Conservation (phyloP, 2,113 vertebrate genomes). For the Bos indicus region DNA sequence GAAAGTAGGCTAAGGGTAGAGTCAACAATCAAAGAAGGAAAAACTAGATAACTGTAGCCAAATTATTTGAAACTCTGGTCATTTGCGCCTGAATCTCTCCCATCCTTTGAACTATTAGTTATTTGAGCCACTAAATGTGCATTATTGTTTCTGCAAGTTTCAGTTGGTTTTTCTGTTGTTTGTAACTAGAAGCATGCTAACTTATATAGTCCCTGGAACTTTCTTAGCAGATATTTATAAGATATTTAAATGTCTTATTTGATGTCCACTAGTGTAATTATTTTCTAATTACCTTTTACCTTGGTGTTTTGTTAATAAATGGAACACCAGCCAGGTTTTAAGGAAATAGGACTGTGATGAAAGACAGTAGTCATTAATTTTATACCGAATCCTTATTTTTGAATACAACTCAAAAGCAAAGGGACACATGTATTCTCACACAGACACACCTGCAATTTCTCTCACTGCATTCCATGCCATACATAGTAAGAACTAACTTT, state of each 20-base stretch:
- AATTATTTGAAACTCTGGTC: neutral
- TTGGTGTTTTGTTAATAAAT: slow-evolving; percentile 18
- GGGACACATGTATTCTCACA: neutral
- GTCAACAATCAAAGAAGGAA: neutral
- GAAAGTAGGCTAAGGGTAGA: neutral
- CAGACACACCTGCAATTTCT: neutral
- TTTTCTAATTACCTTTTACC: slow-evolving; percentile 43
- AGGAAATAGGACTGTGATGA: slow-evolving; percentile 6
- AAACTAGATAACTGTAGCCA: neutral
- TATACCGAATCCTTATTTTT: neutral
- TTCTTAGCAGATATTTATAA: slow-evolving; percentile 23
- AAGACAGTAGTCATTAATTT: slow-evolving; percentile 2
- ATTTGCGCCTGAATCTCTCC: neutral
- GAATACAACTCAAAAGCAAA: neutral
- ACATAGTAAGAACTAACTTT: neutral
- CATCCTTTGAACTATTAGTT: neutral
- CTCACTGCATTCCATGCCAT: neutral
- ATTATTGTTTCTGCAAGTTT: slow-evolving; percentile 8
- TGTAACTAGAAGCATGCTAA: neutral
- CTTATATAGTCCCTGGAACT: neutral
- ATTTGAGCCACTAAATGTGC: neutral
- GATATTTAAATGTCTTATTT: neutral
- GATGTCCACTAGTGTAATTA: slow-evolving; percentile 9
- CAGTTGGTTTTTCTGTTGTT: neutral
- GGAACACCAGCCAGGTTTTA: neutral